Evolutionary conservation across 2,888 invertebrate species (phyloP).

Genomic region (Harpalus rufipes): DNA sequence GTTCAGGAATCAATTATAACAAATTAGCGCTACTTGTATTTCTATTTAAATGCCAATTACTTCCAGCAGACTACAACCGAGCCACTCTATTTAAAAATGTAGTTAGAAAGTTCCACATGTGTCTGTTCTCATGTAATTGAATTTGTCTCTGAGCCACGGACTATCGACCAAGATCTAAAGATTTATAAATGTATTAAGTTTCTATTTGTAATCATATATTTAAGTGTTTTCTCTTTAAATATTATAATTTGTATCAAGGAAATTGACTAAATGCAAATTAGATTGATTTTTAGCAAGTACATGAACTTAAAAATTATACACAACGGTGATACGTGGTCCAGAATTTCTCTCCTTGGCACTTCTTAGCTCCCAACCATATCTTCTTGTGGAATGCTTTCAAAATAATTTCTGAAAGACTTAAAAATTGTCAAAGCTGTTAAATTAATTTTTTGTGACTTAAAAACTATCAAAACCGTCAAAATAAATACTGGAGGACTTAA

Average conservation of each 20-base stretch:
- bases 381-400: no score
- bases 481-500: no score
- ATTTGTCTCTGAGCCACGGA: slow-evolving; percentile 34
- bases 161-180: slow-evolving; percentile 26
- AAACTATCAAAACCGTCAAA: no score
- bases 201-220: slow-evolving; percentile 47
- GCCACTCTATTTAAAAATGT: slow-evolving; percentile 7
- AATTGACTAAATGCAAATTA: background rate
- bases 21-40: slow-evolving; percentile 62
- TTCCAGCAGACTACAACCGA: slow-evolving; percentile 21
- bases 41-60: slow-evolving; percentile 50
- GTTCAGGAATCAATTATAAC: slow-evolving; percentile 49
- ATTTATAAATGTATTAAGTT: slow-evolving; percentile 6
- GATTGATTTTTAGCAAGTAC: no score
- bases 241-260: background rate
- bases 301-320: no score
- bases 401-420: no score
- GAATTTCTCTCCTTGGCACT: no score
- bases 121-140: slow-evolving; percentile 17
- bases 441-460: no score
- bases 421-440: no score
- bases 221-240: slow-evolving; percentile 36
- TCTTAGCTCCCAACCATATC: no score
- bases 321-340: no score
- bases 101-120: slow-evolving; percentile 43